Base-by-base conservation (phyloP, 37 sponge, comb jelly and placozoan species). In the Dysidea cf. avara region DNA sequence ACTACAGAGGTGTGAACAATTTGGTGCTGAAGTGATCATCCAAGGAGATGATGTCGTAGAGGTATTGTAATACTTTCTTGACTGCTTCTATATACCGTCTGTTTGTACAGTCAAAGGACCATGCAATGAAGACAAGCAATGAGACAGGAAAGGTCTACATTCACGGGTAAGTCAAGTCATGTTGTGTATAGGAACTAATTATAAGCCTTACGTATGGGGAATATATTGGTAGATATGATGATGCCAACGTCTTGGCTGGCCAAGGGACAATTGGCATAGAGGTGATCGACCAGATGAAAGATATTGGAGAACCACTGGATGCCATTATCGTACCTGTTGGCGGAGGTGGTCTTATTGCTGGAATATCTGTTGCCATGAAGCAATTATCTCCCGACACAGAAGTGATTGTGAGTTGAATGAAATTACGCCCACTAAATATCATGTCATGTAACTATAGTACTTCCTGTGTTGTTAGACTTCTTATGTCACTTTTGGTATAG, bases 321-420 rank as follows among this genome's bases (percentile, higher is more conserved):
- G 95, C 91, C 1, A 78, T 94, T 37, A 67, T 94, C 13, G 82
- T 94, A 1, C 95, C 95, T 33, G 88, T 94, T 18, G 95, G 95
- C 20, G 95, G 95, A 28, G 95, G 78, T 24, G 95, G 95, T 16
- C 79, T 94, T 2, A 74, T 94, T 24, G 95, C 95, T 0, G 95
- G 95, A 0, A 72, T 87, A 49, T 62, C 95, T 17, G 50, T 80
- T n/a, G 83, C 87, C 13, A 60, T 90, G 53, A 94, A 94, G 67
- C 66, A 87, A 60, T 68, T 90, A 39, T 61, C 64, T 14, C 95
- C 95, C 3, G 17, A 76, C 13, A 68, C 83, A 20, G 25, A 73
- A 39, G 79, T 94, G 39, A 86, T 90, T 69, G 95, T 93, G 62
- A 73, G 88, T 81, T 18, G 29, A 14, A 24, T 7, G 60, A 21